A percentile compares a stretch with the other conserved stretches of the same genome.
Conservation (phyloP, 2,113 vertebrate genomes). For the Myotis lucifugus region DNA sequence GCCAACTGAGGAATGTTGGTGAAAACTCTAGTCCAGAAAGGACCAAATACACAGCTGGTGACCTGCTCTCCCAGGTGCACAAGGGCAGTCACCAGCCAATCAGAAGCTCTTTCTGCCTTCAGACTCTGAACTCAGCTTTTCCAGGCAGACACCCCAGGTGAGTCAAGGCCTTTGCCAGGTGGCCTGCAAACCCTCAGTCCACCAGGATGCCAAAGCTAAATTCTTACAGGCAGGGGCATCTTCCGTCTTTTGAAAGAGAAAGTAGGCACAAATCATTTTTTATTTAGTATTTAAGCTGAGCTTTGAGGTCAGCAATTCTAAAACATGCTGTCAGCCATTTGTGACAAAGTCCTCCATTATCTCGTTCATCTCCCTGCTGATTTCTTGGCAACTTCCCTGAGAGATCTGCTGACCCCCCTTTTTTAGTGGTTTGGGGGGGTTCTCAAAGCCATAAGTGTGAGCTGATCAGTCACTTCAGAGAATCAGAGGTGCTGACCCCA, state of each 20-base stretch:
- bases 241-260: background rate
- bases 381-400: background rate
- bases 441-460: background rate
- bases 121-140: background rate
- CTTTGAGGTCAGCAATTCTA: background rate
- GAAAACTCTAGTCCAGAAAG: background rate
- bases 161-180: background rate
- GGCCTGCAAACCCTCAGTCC: background rate
- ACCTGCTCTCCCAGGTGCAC: background rate
- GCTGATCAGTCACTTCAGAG: conserved; percentile 5
- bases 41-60: background rate
- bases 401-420: background rate
- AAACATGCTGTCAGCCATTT: background rate
- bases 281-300: conserved; percentile 1
- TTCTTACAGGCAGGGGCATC: background rate
- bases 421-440: background rate
- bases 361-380: background rate
- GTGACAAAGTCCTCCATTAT: background rate
- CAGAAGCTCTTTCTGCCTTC: background rate
- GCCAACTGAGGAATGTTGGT: background rate
- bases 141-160: background rate
- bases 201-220: conserved; percentile 13
- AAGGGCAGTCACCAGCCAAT: background rate
- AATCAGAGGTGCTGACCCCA: background rate
- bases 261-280: background rate